Conservation (phyloP, 2,113 vertebrate genomes). For the Ochotona curzoniae region DNA sequence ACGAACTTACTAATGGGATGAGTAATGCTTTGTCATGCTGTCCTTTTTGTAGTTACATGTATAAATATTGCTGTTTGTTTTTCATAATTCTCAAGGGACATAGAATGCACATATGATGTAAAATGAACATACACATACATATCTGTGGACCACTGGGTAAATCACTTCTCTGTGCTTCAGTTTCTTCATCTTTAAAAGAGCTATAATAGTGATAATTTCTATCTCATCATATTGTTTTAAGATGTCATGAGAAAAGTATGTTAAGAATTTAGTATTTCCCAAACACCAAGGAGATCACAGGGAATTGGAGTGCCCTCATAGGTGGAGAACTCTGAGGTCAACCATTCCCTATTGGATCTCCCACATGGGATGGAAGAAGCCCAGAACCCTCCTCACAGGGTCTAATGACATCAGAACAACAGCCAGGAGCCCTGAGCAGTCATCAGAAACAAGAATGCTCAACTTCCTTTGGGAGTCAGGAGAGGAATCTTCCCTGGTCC, state of each 20-base stretch:
- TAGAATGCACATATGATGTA: conserved; percentile 12
- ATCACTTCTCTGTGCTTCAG: conserved; percentile 11
- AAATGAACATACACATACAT: conserved; percentile 13
- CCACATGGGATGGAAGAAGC: too few species aligned
- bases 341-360: too few species aligned
- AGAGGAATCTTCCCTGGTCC: too few species aligned
- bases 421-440: too few species aligned
- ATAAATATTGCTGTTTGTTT: conserved; percentile 49
- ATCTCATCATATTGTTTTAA: conserved; percentile 35
- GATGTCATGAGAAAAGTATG: conserved; percentile 12
- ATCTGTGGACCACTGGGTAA: conserved; percentile 13
- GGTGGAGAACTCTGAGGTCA: too few species aligned
- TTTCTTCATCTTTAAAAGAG: conserved; percentile 50
- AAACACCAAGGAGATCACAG: too few species aligned
- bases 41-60: conserved; percentile 44
- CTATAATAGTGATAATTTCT: neutral
- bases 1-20: neutral
- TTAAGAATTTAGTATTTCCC: conserved; percentile 32
- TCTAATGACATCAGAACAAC: too few species aligned
- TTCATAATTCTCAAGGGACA: conserved; percentile 36
- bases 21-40: neutral
- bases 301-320: too few species aligned
- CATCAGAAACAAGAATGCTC: too few species aligned
- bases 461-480: too few species aligned
- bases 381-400: too few species aligned